Conservation (phyloP, 35 echinoderm and acorn worm genomes). For the Hemicentrotus pulcherrimus region DNA sequence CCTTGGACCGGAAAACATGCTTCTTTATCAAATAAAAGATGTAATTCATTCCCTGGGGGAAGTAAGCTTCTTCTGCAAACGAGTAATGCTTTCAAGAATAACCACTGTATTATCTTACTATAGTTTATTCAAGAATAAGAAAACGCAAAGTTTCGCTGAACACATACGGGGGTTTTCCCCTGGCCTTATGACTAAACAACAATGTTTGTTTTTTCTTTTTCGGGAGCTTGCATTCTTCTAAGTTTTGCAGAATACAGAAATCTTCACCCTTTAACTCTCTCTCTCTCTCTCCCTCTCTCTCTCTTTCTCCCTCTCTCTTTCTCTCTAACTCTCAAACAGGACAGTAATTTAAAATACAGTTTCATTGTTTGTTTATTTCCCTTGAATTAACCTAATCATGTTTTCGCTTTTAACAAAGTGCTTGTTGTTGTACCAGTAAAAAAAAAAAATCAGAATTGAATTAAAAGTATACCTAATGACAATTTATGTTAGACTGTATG, state of each 20-base stretch:
- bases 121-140: background rate
- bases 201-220: background rate
- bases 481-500: too few relatives aligned
- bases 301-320: too few relatives aligned
- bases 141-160: background rate
- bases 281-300: background rate
- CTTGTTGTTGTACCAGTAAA: too few relatives aligned
- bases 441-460: too few relatives aligned
- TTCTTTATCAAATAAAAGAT: background rate
- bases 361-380: too few relatives aligned
- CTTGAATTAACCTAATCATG: too few relatives aligned
- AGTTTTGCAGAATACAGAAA: background rate
- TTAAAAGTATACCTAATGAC: too few relatives aligned
- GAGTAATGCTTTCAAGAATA: background rate
- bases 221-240: background rate
- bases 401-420: too few relatives aligned
- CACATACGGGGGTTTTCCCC: background rate
- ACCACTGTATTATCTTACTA: background rate
- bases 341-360: too few relatives aligned
- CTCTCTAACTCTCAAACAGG: too few relatives aligned
- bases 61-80: background rate
- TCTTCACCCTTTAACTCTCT: background rate
- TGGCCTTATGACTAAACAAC: background rate
- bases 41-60: background rate
- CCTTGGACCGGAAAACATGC: background rate